phyloP scores from a whole-genome alignment of 2,113 vertebrate genomes.

The Diphyllodes magnificus region DNA sequence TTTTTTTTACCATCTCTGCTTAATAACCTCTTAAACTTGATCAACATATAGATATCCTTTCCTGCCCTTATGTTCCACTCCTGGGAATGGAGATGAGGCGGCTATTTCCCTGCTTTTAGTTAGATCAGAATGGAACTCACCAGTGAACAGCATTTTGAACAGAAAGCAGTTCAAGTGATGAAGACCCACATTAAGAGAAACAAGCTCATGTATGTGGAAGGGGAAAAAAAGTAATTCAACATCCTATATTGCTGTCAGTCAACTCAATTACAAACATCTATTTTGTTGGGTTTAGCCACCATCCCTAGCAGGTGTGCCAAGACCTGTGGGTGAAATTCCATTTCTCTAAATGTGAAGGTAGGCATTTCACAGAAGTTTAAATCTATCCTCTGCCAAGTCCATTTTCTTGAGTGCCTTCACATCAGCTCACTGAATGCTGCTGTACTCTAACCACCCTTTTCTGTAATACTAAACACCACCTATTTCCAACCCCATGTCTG shows the following conservation, averaged over 20 bases:
- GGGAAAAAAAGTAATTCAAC: background rate
- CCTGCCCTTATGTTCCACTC: background rate
- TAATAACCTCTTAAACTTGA: background rate
- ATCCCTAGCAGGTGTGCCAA: background rate
- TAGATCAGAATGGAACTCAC: background rate
- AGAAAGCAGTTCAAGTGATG: background rate
- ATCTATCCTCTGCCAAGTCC: background rate
- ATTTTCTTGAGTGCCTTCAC: background rate
- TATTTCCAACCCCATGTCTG: accelerated
- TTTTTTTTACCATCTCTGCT: background rate
- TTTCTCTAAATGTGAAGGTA: background rate
- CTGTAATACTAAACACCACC: accelerated
- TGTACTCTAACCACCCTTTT: background rate
- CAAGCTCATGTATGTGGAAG: background rate
- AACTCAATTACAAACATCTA: background rate
- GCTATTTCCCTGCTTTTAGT: background rate
- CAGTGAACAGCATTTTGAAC: background rate
- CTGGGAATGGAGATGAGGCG: background rate
- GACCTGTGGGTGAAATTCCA: background rate
- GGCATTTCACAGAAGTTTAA: background rate
- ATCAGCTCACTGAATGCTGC: background rate
- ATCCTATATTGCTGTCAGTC: background rate
- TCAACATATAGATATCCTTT: background rate
- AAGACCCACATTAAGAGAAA: background rate
- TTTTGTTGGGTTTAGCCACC: background rate